Evolutionary conservation across 2,113 vertebrate genomes (phyloP).

Genomic region (Vombatus ursinus): DNA sequence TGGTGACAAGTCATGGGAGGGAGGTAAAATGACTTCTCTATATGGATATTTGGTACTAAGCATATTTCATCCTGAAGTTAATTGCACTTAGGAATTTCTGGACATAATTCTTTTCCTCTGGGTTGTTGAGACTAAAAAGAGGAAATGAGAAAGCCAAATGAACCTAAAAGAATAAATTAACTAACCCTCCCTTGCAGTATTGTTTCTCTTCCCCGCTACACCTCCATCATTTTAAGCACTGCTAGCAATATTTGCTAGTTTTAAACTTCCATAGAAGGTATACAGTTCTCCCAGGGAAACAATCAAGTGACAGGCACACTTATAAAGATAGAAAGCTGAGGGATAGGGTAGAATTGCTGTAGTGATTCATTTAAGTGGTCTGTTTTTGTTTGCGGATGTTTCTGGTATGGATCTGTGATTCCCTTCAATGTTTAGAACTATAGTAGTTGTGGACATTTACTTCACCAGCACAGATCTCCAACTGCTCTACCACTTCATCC

Average conservation of each 20-base stretch:
- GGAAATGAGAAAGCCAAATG: not conserved
- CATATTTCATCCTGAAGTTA: not conserved
- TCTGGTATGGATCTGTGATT: not conserved
- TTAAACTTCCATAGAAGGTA: not conserved
- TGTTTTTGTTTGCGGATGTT: not conserved
- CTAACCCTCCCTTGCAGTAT: not conserved
- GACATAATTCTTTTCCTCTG: not conserved
- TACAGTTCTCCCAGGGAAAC: not conserved
- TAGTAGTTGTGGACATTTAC: not conserved
- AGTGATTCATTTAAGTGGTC: not conserved
- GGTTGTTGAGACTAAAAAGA: not conserved
- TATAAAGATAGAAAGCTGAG: not conserved
- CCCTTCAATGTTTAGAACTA: not conserved
- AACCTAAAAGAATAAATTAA: not conserved
- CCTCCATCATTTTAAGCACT: slow-evolving; percentile 1
- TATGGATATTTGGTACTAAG: not conserved
- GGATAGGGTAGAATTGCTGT: not conserved
- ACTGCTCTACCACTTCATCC: not conserved
- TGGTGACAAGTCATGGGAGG: not conserved
- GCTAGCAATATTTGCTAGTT: slow-evolving; percentile 4
- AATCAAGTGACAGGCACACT: not conserved
- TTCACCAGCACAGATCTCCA: not conserved
- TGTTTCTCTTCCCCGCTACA: not conserved
- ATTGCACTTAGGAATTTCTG: not conserved
- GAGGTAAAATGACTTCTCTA: not conserved